A percentile compares a stretch with the other conserved stretches of the same genome.
phyloP scores from a whole-genome alignment of 2,797 vertebrate species.

The Falco biarmicus region DNA sequence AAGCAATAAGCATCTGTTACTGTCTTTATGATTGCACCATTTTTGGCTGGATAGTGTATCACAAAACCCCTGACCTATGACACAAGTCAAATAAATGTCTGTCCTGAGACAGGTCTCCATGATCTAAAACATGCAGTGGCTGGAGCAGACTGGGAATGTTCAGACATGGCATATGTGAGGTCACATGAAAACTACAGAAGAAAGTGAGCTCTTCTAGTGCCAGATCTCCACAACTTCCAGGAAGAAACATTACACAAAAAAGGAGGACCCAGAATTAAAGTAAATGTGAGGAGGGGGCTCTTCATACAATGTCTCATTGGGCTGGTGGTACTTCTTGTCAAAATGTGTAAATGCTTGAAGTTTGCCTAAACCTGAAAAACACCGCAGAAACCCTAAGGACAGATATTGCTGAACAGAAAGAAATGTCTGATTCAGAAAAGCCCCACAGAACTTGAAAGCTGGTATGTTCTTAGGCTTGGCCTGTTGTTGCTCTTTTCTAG shows the following conservation, averaged over 20 bases:
- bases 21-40: neutral
- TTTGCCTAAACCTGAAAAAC: neutral
- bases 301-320: neutral
- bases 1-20: neutral
- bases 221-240: neutral
- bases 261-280: neutral
- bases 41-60: neutral
- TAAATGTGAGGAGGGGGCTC: neutral
- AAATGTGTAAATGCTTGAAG: neutral
- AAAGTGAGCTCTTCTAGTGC: neutral
- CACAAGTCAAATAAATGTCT: neutral
- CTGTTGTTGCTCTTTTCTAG: neutral
- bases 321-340: neutral
- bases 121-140: neutral
- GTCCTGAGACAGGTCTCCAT: neutral
- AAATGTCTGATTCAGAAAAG: neutral
- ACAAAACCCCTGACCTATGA: neutral
- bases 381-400: rapidly evolving
- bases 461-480: neutral
- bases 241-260: neutral
- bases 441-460: neutral
- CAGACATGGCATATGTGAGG: rapidly evolving
- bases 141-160: neutral
- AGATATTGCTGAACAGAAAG: neutral
- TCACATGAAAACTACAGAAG: neutral